Percentiles rank a stretch among this genome's conserved stretches.
Conservation (phyloP, 2,797 vertebrate species). For the Selene dorsalis region DNA sequence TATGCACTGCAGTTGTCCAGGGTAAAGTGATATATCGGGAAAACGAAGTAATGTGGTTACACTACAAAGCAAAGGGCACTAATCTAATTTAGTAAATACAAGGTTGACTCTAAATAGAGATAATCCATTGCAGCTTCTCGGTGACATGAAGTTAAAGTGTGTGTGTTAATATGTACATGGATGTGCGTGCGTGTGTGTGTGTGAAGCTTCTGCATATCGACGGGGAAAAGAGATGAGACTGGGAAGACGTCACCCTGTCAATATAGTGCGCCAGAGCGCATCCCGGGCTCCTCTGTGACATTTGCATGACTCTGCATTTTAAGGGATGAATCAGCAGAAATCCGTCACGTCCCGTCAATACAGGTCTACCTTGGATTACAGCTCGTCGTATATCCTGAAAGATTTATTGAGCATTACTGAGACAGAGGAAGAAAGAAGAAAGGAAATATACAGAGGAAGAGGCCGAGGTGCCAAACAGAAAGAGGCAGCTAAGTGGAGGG, state of each 20-base stretch:
- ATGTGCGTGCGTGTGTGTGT: slow-evolving; percentile 6
- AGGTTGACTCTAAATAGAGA: slow-evolving; percentile 21
- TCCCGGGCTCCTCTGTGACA: slow-evolving; percentile 30
- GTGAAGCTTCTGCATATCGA: neutral
- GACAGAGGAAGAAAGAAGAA: neutral
- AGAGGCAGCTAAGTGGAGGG: neutral
- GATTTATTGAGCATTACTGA: slow-evolving; percentile 8
- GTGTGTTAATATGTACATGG: slow-evolving; percentile 12
- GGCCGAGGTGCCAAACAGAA: neutral
- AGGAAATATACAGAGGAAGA: neutral
- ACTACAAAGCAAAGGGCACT: slow-evolving; percentile 43
- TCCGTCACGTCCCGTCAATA: slow-evolving; percentile 36
- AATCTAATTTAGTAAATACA: slow-evolving; percentile 32
- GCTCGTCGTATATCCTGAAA: slow-evolving; percentile 12
- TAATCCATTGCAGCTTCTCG: slow-evolving; percentile 27
- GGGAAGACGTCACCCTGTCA: slow-evolving; percentile 14
- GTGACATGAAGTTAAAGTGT: slow-evolving; percentile 28
- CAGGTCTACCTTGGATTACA: slow-evolving; percentile 20
- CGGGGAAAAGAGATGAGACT: slow-evolving; percentile 13
- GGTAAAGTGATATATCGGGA: slow-evolving; percentile 22
- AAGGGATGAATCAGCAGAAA: slow-evolving; percentile 61
- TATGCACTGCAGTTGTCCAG: neutral
- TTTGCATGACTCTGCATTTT: slow-evolving; percentile 59
- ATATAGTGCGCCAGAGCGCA: slow-evolving; percentile 22
- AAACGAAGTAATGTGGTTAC: slow-evolving; percentile 38